Conservation (phyloP, 1,140 invertebrate species). For the Drosophila serrata region DNA sequence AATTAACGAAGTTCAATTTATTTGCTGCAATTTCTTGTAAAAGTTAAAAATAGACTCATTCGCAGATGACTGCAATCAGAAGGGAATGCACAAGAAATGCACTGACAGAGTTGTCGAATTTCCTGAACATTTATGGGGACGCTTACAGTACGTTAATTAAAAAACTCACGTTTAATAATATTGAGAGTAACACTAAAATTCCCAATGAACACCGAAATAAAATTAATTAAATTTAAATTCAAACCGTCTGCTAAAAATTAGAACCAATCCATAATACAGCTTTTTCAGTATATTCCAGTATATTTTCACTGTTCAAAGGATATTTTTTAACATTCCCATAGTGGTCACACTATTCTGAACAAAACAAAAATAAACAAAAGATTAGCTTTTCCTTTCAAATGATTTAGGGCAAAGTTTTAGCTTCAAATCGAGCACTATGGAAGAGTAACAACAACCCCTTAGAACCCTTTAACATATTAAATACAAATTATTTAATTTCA, state of each 20-base stretch:
- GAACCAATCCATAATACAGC: rapidly evolving
- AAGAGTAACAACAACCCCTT: not conserved
- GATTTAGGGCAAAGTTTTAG: not conserved
- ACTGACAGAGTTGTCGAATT: slow-evolving; percentile 29
- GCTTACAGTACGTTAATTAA: too few relatives aligned
- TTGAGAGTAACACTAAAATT: not conserved
- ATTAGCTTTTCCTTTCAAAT: not conserved
- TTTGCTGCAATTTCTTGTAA: slow-evolving; percentile 47
- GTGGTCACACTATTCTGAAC: not conserved
- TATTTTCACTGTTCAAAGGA: not conserved
- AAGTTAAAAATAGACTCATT: slow-evolving; percentile 63
- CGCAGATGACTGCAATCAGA: slow-evolving; percentile 40
- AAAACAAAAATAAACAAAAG: not conserved
- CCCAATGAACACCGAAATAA: too few relatives aligned
- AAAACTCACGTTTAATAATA: not conserved
- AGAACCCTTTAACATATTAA: not conserved
- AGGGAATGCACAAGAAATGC: slow-evolving; percentile 21
- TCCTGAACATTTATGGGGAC: too few relatives aligned
- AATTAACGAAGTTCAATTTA: slow-evolving; percentile 44
- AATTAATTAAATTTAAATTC: not conserved
- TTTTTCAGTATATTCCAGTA: not conserved
- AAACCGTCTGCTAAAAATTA: not conserved
- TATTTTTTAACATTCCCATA: not conserved
- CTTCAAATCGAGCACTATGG: not conserved
- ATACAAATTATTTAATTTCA: not conserved